Evolutionary conservation across 2,797 vertebrate species (phyloP).

Genomic region (Emys orbicularis): DNA sequence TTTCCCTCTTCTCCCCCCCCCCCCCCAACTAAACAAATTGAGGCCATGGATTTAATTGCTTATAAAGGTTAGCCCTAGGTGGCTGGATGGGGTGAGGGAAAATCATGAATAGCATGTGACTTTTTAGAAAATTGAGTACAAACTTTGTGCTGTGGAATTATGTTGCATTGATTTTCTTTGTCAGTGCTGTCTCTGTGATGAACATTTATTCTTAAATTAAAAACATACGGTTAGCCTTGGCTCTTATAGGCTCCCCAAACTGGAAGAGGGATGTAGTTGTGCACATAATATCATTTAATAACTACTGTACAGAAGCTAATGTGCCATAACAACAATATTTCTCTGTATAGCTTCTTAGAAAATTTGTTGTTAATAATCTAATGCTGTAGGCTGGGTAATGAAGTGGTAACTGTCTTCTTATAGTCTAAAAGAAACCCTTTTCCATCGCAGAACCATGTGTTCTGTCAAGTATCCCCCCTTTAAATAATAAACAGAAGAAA

Average conservation of each 20-base stretch:
- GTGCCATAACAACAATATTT: background rate
- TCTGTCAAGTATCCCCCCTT: background rate
- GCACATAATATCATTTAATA: rapidly evolving
- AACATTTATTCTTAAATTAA: background rate
- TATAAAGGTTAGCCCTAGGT: no score
- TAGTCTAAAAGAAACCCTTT: background rate
- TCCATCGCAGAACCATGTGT: background rate
- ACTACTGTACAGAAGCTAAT: background rate
- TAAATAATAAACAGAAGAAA: background rate
- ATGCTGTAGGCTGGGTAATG: background rate
- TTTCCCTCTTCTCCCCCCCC: no score
- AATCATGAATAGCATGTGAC: no score
- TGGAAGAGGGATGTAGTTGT: background rate
- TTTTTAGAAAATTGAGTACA: no score
- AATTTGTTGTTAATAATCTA: background rate
- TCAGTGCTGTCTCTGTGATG: background rate
- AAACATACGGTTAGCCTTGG: background rate
- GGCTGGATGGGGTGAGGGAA: no score
- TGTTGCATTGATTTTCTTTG: background rate
- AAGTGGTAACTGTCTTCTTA: background rate
- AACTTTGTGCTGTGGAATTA: no score
- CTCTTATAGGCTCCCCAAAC: background rate
- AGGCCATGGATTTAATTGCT: no score
- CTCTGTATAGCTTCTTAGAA: background rate
- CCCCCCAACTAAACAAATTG: no score